Percentiles rank a stretch among this genome's conserved stretches.
Evolutionary conservation across 2,113 vertebrate genomes (phyloP).

Genomic region (Spea multiplicata): DNA sequence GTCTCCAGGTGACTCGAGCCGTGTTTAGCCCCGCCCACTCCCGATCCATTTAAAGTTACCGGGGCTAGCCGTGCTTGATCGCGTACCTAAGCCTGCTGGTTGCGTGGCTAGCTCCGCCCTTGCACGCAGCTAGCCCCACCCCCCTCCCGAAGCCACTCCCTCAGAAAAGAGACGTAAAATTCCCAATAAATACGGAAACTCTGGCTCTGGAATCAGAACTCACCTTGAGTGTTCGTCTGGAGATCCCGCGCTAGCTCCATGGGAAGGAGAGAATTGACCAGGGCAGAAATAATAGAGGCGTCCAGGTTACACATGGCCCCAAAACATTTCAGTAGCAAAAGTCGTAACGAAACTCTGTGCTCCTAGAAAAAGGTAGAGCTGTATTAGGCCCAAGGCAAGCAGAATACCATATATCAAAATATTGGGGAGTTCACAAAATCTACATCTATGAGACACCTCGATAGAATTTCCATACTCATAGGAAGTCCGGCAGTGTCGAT

Average conservation of each 20-base stretch:
- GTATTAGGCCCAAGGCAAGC: neutral
- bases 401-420: no score
- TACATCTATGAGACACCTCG: no score
- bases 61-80: no score
- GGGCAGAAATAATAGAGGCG: slow-evolving; percentile 81
- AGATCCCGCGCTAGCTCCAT: slow-evolving; percentile 97
- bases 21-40: no score
- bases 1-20: no score
- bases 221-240: slow-evolving; percentile 89
- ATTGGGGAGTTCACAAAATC: no score
- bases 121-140: neutral
- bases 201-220: slow-evolving; percentile 23
- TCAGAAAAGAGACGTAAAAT: neutral
- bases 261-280: slow-evolving; percentile 92
- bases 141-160: neutral
- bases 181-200: neutral
- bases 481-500: no score
- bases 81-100: no score
- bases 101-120: neutral
- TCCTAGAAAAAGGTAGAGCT: slow-evolving; percentile 66
- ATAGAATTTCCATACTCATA: no score
- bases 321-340: slow-evolving; percentile 93
- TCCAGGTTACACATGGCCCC: slow-evolving; percentile 97
- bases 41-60: no score
- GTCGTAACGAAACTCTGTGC: slow-evolving; percentile 80